These are phyloP conservation scores for Cardiocondyla obscurior DNA, from an alignment of 1,140 invertebrate genomes.

Conservation along the genomic window DNA sequence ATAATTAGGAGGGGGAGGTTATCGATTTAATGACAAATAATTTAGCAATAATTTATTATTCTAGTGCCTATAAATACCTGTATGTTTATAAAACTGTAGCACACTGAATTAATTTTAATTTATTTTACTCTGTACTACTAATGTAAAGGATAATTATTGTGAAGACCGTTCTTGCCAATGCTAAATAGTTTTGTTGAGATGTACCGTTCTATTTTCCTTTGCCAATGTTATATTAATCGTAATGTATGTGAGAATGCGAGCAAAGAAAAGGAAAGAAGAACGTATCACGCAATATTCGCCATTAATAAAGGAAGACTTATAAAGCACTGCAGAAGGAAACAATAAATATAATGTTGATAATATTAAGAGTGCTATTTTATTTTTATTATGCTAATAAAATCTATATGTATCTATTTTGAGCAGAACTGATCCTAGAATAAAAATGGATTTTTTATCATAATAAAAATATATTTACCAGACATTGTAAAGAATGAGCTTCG, in stretches of 20 bases:
- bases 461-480: too few species aligned
- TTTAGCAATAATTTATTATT: constrained; percentile 66
- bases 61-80: constrained; percentile 60
- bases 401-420: background rate
- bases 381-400: constrained; percentile 4
- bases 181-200: constrained; percentile 52
- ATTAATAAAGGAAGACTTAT: constrained; percentile 60
- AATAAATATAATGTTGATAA: constrained; percentile 45
- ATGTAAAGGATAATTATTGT: constrained; percentile 37
- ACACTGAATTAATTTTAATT: constrained; percentile 32
- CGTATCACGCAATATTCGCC: constrained; percentile 54
- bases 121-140: constrained; percentile 34
- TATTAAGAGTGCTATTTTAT: constrained; percentile 23
- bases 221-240: constrained; percentile 45
- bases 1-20: background rate
- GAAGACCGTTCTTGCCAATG: constrained; percentile 69
- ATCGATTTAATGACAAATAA: constrained; percentile 25
- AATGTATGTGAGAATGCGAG: constrained; percentile 47
- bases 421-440: background rate
- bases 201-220: constrained; percentile 41
- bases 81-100: constrained; percentile 43
- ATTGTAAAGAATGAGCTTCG: too few species aligned
- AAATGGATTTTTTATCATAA: background rate
- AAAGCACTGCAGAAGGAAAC: constrained; percentile 58
- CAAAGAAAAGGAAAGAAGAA: constrained; percentile 8